These are phyloP conservation scores for Cataglyphis cursor DNA, from an alignment of 2,888 invertebrate species.

Conservation along the genomic window DNA sequence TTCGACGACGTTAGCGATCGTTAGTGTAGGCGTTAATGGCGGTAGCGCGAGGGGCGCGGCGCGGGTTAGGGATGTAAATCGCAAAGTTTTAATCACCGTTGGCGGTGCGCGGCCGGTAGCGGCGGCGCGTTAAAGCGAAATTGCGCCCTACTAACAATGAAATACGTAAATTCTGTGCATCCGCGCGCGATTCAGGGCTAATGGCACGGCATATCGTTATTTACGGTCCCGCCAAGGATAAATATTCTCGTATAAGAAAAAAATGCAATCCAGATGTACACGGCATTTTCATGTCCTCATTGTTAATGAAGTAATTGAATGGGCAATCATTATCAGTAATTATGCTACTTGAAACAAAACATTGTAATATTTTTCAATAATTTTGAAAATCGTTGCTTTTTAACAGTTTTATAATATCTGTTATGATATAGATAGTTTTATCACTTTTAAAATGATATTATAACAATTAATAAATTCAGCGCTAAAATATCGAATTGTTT, in stretches of 20 bases:
- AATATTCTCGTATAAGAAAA: constrained; percentile 50
- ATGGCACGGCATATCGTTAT: constrained; percentile 51
- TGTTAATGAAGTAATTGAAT: background rate
- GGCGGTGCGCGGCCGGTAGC: constrained; percentile 50
- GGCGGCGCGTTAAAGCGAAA: constrained; percentile 56
- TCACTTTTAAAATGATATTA: background rate
- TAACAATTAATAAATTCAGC: background rate
- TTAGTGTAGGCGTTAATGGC: constrained; percentile 50
- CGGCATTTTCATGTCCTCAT: background rate
- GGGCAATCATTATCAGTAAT: background rate
- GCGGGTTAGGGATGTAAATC: constrained; percentile 57
- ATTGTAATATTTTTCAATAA: background rate
- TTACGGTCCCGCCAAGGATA: constrained; percentile 31
- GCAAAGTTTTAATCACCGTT: constrained; percentile 55
- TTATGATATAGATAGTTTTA: background rate
- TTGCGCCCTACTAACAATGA: constrained; percentile 56
- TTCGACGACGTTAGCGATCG: constrained; percentile 41
- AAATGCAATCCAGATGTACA: constrained; percentile 18
- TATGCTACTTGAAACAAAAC: background rate
- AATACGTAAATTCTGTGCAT: constrained; percentile 58
- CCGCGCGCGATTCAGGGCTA: constrained; percentile 54
- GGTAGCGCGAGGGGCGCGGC: constrained; percentile 25
- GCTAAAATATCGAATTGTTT: background rate
- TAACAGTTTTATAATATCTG: background rate
- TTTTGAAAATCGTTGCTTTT: background rate